These are phyloP conservation scores for Hemistola chrysoprasaria DNA, from an alignment of 2,888 invertebrate species.

Conservation along the genomic window DNA sequence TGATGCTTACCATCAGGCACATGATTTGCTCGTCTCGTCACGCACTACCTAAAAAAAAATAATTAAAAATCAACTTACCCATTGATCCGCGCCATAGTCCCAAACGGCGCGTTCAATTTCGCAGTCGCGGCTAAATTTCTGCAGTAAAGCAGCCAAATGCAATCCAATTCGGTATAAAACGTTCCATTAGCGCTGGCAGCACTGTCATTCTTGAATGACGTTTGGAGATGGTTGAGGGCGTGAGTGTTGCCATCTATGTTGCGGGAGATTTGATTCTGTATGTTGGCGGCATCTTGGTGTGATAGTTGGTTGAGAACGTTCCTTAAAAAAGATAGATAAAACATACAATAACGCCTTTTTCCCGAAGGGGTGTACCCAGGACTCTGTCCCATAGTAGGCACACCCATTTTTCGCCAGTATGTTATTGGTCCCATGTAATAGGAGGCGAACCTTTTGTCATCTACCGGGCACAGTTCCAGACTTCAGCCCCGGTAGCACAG, in stretches of 20 bases:
- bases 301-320: constrained; percentile 56
- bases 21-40: too few species aligned
- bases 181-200: constrained; percentile 39
- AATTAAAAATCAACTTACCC: constrained; percentile 60
- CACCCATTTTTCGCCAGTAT: too few species aligned
- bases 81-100: constrained; percentile 83
- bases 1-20: too few species aligned
- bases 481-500: too few species aligned
- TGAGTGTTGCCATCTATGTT: constrained; percentile 62
- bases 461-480: too few species aligned
- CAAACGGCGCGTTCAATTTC: constrained; percentile 76
- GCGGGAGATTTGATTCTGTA: constrained; percentile 57
- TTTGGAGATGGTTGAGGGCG: constrained; percentile 61
- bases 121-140: constrained; percentile 78
- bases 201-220: constrained; percentile 49
- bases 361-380: too few species aligned
- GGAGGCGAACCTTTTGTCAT: too few species aligned
- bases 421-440: too few species aligned
- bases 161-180: constrained; percentile 74
- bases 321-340: constrained; percentile 51
- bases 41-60: too few species aligned
- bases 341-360: too few species aligned
- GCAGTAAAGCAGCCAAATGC: constrained; percentile 83
- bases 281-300: constrained; percentile 47
- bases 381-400: too few species aligned